Percentiles rank a stretch among this genome's conserved stretches.
phyloP scores from a whole-genome alignment of 1,140 invertebrate genomes.

The Psix sp. region DNA sequence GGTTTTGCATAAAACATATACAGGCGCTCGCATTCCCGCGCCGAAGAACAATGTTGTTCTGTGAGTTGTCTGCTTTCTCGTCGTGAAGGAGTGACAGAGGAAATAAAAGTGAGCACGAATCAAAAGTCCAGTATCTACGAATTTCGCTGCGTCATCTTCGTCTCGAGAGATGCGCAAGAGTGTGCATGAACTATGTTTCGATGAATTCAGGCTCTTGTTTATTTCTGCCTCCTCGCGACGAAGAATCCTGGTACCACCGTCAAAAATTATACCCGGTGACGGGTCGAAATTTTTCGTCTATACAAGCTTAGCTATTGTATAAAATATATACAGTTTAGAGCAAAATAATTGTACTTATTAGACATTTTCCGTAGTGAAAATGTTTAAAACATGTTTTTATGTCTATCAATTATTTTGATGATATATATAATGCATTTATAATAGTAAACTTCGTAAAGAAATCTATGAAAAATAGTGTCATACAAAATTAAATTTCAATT shows the following conservation, averaged over 20 bases:
- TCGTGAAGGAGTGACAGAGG: constrained; percentile 52
- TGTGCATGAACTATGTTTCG: constrained; percentile 12
- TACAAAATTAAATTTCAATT: too few relatives aligned
- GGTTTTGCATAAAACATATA: constrained; percentile 62
- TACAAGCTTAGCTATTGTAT: too few relatives aligned
- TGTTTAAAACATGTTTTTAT: too few relatives aligned
- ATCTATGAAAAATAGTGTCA: too few relatives aligned
- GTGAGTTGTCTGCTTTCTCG: constrained; percentile 54
- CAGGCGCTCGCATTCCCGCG: constrained; percentile 56
- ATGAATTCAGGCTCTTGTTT: constrained; percentile 49
- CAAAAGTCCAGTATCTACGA: constrained; percentile 51
- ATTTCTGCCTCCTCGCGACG: constrained; percentile 21
- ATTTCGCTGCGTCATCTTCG: constrained; percentile 53
- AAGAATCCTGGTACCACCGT: constrained; percentile 5
- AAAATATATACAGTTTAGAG: too few relatives aligned
- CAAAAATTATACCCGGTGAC: constrained; percentile 53
- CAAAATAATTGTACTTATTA: too few relatives aligned
- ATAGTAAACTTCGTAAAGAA: too few relatives aligned
- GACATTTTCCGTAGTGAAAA: too few relatives aligned
- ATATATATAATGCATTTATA: too few relatives aligned
- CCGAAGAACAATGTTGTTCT: constrained; percentile 56
- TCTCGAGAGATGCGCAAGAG: constrained; percentile 46
- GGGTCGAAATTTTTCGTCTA: constrained; percentile 46
- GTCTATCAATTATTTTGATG: too few relatives aligned
- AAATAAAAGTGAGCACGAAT: constrained; percentile 47